Conservation (phyloP, 1,140 invertebrate genomes). For the Heliconius congener region DNA sequence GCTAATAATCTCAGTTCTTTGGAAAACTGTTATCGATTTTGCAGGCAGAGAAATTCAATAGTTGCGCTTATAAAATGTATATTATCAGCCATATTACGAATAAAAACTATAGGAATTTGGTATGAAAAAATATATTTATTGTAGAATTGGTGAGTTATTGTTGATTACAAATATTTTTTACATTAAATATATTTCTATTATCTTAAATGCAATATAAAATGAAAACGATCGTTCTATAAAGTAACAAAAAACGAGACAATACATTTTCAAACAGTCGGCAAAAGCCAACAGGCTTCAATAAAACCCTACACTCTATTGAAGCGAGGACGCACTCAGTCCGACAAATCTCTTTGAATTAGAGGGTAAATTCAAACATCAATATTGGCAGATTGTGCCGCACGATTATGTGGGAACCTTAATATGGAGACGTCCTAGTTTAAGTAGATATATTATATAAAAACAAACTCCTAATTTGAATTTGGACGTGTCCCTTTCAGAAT, state of each 20-base stretch:
- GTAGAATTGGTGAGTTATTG: neutral
- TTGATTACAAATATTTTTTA: no score
- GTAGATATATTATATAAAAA: neutral
- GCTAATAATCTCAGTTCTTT: neutral
- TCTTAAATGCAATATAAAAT: neutral
- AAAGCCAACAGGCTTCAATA: constrained; percentile 7
- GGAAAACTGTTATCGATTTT: neutral
- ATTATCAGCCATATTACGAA: no score
- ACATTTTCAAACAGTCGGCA: neutral
- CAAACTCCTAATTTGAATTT: neutral
- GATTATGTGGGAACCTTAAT: constrained; percentile 24
- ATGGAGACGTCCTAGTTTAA: neutral
- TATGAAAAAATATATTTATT: no score
- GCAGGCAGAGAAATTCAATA: neutral
- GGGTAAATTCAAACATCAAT: constrained; percentile 32
- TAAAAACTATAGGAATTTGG: no score
- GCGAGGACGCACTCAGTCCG: constrained; percentile 23
- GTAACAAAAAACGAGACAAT: neutral
- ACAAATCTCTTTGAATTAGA: constrained; percentile 35
- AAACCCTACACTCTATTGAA: constrained; percentile 25
- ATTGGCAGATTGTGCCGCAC: constrained; percentile 26
- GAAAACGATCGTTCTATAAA: neutral
- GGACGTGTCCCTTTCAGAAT: neutral
- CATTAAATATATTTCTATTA: no score
- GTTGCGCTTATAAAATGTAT: neutral